phyloP scores from a whole-genome alignment of 2,797 vertebrate species.

The Carapus acus region DNA sequence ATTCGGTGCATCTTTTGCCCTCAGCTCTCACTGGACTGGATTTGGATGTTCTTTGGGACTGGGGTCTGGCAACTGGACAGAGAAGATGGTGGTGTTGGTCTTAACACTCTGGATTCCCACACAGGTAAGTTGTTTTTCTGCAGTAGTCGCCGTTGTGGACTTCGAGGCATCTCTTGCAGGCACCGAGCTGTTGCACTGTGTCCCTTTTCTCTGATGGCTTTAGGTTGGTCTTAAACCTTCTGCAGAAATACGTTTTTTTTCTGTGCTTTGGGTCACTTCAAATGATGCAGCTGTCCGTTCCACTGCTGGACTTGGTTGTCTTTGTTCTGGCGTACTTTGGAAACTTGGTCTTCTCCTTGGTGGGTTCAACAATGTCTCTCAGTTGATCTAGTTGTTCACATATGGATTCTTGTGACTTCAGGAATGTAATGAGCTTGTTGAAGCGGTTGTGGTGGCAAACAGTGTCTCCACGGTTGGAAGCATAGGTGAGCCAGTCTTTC shows the following conservation, averaged over 20 bases:
- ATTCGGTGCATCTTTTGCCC: constrained; percentile 5
- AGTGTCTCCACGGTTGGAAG: constrained; percentile 1
- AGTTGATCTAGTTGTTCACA: constrained; percentile 25
- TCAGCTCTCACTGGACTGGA: too few species aligned
- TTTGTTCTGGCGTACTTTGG: constrained; percentile 3
- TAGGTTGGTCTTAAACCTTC: constrained; percentile 1
- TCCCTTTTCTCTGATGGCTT: background rate
- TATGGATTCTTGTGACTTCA: constrained; percentile 21
- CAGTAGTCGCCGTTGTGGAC: constrained; percentile 6
- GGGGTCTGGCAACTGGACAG: constrained; percentile 17
- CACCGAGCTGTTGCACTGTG: constrained; percentile 15
- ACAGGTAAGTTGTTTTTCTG: constrained; percentile 4
- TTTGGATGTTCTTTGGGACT: too few species aligned
- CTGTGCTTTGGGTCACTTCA: constrained; percentile 27
- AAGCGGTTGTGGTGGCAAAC: constrained; percentile 6
- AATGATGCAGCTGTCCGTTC: background rate
- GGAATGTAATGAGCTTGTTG: constrained; percentile 23
- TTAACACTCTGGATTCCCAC: constrained; percentile 7
- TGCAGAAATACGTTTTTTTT: constrained; percentile 32
- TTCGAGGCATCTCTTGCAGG: constrained; percentile 25
- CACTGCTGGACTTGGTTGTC: background rate
- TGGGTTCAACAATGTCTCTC: constrained; percentile 13
- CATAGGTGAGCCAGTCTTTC: constrained; percentile 27
- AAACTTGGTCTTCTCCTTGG: constrained; percentile 1
- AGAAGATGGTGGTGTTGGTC: background rate